Evolutionary conservation across 2,113 vertebrate genomes (phyloP), one percentile per base, ranked within the genome.

Genomic region (Varanus komodoensis): DNA sequence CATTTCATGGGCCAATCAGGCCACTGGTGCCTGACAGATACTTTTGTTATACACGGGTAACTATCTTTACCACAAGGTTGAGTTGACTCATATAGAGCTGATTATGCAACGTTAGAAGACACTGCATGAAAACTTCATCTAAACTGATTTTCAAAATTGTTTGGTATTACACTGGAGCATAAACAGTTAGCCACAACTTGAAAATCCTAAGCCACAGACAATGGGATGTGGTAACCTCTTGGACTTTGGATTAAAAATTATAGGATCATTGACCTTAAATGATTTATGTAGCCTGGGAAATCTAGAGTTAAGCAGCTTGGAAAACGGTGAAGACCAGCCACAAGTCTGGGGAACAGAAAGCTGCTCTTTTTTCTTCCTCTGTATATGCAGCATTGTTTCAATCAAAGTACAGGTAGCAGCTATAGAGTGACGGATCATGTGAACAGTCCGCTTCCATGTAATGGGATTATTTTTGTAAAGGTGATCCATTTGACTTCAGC

Each of bases 401-500:
- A 93, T 96, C 95, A 92, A 93, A 87, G 91, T 91, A 74, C 89
- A 93, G 95, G 92, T 94, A 95, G 93, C 87, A 84, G 8, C 89
- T 86, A 68, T 91, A 91, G 93, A 95, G 80, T 91, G 88, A 92
- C 91, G 92, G 96, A 93, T 95, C 84, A 89, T 92, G 19, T 77
- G 94, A 92, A 89, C 91, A 89, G 91, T 95, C 81, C 80, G 50
- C 92, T 92, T 89, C 91, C 23, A 91, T 89, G 89, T 93, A 92
- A 96, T 93, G 94, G 95, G 91, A 92, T 94, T 93, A 92, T 91
- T 82, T 80, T 95, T 95, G 82, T 91, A 94, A 94, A 87, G 89
- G 81, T 91, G 82, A 84, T 87, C 93, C 86, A 93, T 95, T 91
- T 96, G 95, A 96, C 92, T 96, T 95, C 94, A 93, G 95, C 90